phyloP scores from a whole-genome alignment of 2,888 invertebrate genomes.

The Acanthoscelides obtectus region DNA sequence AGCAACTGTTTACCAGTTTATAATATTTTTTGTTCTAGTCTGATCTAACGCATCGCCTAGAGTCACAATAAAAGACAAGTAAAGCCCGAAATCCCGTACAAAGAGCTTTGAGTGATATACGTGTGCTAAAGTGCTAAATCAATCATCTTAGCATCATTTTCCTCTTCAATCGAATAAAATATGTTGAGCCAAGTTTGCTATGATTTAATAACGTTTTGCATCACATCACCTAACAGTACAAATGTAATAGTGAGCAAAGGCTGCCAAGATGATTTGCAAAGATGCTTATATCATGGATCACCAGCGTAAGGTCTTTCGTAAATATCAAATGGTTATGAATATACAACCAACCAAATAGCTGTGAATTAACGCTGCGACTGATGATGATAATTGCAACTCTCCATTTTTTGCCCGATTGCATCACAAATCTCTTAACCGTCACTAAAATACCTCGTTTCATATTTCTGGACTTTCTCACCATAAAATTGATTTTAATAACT shows the following conservation, averaged over 20 bases:
- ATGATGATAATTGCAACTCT: not conserved
- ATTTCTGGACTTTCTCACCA: not conserved
- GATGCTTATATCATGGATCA: not conserved
- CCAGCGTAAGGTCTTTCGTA: not conserved
- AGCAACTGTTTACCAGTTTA: no score
- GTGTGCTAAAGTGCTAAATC: no score
- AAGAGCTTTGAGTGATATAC: no score
- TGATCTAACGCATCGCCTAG: no score
- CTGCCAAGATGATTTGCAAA: not conserved
- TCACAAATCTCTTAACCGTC: not conserved
- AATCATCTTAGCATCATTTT: no score
- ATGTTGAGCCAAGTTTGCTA: not conserved
- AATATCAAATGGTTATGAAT: not conserved
- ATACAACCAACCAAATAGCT: not conserved
- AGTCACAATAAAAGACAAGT: no score
- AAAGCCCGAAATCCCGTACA: no score
- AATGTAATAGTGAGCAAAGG: not conserved
- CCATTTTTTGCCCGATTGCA: not conserved
- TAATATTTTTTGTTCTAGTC: no score
- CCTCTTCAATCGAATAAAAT: no score
- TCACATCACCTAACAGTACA: not conserved
- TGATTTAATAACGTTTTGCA: not conserved
- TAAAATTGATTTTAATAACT: not conserved
- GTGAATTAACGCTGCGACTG: not conserved
- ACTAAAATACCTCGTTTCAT: not conserved